A percentile compares a stretch with the other conserved stretches of the same genome.
These are phyloP conservation scores for Drosophila paulistorum DNA, from an alignment of 1,140 invertebrate species.

Conservation along the genomic window DNA sequence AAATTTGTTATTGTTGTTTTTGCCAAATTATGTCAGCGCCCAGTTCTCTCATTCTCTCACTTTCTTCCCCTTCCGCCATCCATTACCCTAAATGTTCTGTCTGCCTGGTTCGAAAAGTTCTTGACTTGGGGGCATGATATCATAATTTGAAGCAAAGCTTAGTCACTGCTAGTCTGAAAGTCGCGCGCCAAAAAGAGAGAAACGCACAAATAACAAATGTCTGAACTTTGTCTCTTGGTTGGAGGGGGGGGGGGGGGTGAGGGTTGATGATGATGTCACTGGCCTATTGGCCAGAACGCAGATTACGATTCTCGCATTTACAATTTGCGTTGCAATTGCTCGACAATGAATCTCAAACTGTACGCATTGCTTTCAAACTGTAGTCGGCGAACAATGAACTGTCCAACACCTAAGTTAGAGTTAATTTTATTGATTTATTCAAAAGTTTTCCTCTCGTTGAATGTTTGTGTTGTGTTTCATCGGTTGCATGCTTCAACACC, in stretches of 20 bases:
- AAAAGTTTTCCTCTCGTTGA: background rate
- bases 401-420: background rate
- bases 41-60: constrained; percentile 5
- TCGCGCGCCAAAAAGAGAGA: constrained; percentile 51
- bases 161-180: constrained; percentile 46
- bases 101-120: constrained; percentile 11
- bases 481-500: constrained; percentile 35
- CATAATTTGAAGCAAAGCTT: constrained; percentile 70
- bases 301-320: constrained; percentile 12
- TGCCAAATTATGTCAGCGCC: constrained; percentile 65
- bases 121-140: constrained; percentile 55
- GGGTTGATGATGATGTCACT: constrained; percentile 42
- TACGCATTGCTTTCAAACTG: background rate
- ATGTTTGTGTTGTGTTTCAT: constrained; percentile 18
- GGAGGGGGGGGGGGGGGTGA: background rate
- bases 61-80: background rate
- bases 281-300: constrained; percentile 31
- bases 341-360: constrained; percentile 24
- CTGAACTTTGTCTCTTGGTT: constrained; percentile 10
- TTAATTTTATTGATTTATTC: constrained; percentile 59
- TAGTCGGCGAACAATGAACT: constrained; percentile 54
- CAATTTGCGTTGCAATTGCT: constrained; percentile 8
- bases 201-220: constrained; percentile 36
- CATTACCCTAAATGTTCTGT: constrained; percentile 8
- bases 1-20: constrained; percentile 39